Percentiles rank a stretch among this genome's conserved stretches.
These are phyloP conservation scores for Agonum fuliginosum DNA, from an alignment of 2,888 invertebrate species.

Conservation along the genomic window DNA sequence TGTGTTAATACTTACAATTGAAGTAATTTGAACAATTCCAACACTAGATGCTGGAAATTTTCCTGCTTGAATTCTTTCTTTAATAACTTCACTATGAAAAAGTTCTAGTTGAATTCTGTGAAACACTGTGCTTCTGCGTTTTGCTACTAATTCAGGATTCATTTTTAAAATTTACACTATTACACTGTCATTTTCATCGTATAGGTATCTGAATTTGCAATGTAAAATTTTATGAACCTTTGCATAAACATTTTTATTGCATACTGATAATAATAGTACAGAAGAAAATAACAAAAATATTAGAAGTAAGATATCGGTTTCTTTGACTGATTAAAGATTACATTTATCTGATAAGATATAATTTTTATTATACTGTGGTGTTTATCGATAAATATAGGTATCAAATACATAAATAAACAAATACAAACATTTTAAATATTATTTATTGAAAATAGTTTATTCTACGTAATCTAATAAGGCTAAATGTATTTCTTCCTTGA, in stretches of 20 bases:
- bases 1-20: slow-evolving; percentile 41
- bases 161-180: slow-evolving; percentile 17
- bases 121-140: slow-evolving; percentile 49
- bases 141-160: slow-evolving; percentile 34
- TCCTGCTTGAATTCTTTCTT: slow-evolving; percentile 38
- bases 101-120: slow-evolving; percentile 48
- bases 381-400: neutral
- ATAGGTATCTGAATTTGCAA: neutral
- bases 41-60: slow-evolving; percentile 51
- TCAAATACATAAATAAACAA: neutral
- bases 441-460: slow-evolving; percentile 37
- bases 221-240: neutral
- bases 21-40: slow-evolving; percentile 44
- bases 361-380: neutral
- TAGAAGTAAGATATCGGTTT: neutral
- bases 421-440: neutral
- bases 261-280: neutral
- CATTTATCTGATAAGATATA: slow-evolving; percentile 17
- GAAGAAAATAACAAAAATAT: neutral
- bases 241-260: neutral
- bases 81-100: slow-evolving; percentile 37
- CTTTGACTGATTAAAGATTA: neutral
- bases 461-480: slow-evolving; percentile 52
- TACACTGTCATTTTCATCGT: neutral
- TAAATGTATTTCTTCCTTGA: slow-evolving; percentile 44